Evolutionary conservation across 2,113 vertebrate genomes (phyloP).

Genomic region (Amia ocellicauda): DNA sequence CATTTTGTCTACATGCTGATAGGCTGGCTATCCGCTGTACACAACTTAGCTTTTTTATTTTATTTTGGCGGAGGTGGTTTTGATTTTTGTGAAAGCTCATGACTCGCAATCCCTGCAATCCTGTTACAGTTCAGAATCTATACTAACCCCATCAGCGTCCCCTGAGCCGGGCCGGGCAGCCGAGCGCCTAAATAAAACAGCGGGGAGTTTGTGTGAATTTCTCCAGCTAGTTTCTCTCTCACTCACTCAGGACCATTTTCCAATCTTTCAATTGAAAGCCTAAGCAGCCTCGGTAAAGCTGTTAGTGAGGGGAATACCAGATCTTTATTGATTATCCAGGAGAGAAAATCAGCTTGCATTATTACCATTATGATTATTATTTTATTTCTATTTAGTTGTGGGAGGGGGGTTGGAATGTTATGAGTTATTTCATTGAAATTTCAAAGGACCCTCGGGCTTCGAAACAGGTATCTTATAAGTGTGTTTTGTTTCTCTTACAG

Average conservation of each 20-base stretch:
- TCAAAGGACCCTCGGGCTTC: neutral
- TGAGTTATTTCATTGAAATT: neutral
- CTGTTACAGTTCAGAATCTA: conserved; percentile 74
- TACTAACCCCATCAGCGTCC: conserved; percentile 78
- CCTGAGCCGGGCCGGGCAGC: conserved; percentile 69
- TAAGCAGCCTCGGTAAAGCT: conserved; percentile 79
- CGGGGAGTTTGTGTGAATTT: conserved; percentile 84
- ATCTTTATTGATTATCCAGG: conserved; percentile 15
- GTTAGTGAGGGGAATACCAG: conserved; percentile 59
- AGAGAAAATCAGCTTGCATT: neutral
- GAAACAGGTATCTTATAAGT: conserved; percentile 17
- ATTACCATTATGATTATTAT: conserved; percentile 4
- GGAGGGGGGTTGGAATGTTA: neutral
- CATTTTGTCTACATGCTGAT: too few species aligned
- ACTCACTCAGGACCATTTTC: conserved; percentile 29
- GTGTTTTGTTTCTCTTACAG: neutral
- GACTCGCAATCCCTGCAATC: neutral
- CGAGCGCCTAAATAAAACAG: conserved; percentile 77
- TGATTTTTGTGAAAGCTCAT: too few species aligned
- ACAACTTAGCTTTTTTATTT: too few species aligned
- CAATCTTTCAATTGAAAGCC: conserved; percentile 77
- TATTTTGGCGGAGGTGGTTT: too few species aligned
- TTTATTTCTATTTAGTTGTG: neutral
- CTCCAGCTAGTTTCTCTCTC: conserved; percentile 79
- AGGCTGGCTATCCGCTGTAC: too few species aligned